Base-by-base conservation (phyloP, 2,797 vertebrate genomes). In the Gobionotothen gibberifrons region DNA sequence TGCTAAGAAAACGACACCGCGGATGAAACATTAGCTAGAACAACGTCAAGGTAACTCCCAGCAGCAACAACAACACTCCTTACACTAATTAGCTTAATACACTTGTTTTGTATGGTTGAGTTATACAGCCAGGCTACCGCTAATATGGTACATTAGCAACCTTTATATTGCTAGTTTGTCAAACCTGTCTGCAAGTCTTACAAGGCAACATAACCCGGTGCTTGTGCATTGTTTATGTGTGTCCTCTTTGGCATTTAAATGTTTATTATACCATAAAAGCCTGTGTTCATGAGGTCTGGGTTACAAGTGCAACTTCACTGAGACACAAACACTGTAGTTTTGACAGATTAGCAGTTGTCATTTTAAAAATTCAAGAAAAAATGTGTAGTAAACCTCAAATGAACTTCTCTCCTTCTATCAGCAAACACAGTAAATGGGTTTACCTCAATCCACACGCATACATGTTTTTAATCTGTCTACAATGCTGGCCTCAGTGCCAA, bases 41-140 rank as follows among this genome's bases (percentile, higher is more conserved):
- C 71, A 61, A 81, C 78, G 48, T 49, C 60, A 86, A 90, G 91
- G 90, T 92, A 90, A 85, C 54, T 74, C 58, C 19, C 7, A 48
- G 43, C 40, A 11, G 11, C 17, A 46, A 14, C 57, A 52, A 14
- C 57, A 52, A 14, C 48, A 44, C 21, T 15, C 26, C 9, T 16
- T 0, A 36, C 3, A 32, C 43, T 69, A 59, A 68, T 68, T 66
- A 74, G 70, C 58, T 51, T 49, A 15, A 39, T 59, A 22, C 16
- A 32, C 59, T 21, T 56, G 32, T 19, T 15, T 19, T 10, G 5
- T 2, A 4, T n/a, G 13, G 10, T 2, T 36, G 10, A 43, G 47
- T 22, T 63, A 36, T 1, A 12, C 15, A 29, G 9, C 21, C 32
- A 19, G n/a, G 17, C 16, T 15, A 1, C 9, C 0, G 26, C 22